Percentiles rank a stretch among this genome's conserved stretches.
Evolutionary conservation across 2,113 vertebrate genomes (phyloP).

Genomic region (Saiga tatarica): DNA sequence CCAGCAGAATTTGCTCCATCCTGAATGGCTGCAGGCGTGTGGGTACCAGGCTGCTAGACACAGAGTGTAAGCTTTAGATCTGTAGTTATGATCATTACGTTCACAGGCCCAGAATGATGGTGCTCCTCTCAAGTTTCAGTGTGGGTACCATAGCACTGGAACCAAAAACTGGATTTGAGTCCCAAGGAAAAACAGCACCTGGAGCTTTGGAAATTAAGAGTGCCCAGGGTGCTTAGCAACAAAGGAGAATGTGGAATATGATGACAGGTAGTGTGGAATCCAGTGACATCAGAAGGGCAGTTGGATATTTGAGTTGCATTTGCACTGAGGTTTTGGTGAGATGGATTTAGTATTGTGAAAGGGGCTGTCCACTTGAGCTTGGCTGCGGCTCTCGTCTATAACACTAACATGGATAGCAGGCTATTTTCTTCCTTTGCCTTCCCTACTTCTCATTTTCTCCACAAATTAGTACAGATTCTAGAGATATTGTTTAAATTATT

Average conservation of each 20-base stretch:
- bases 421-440: not conserved
- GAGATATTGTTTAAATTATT: not conserved
- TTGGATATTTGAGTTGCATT: not conserved
- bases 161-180: not conserved
- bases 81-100: not conserved
- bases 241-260: constrained; percentile 32
- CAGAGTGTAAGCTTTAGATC: not conserved
- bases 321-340: not conserved
- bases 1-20: not conserved
- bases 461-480: not conserved
- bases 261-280: constrained; percentile 26
- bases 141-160: not conserved
- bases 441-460: not conserved
- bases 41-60: not conserved
- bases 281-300: not conserved
- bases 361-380: not conserved
- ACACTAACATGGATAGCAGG: not conserved
- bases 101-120: not conserved
- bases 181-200: constrained; percentile 1
- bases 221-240: constrained; percentile 64
- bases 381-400: not conserved
- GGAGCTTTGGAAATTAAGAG: constrained; percentile 19
- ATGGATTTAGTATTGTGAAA: not conserved
- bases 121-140: not conserved
- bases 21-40: rapidly evolving